Evolutionary conservation across 2,113 vertebrate genomes (phyloP), one percentile per base, ranked within the genome.

Genomic region (Pituophis catenifer): DNA sequence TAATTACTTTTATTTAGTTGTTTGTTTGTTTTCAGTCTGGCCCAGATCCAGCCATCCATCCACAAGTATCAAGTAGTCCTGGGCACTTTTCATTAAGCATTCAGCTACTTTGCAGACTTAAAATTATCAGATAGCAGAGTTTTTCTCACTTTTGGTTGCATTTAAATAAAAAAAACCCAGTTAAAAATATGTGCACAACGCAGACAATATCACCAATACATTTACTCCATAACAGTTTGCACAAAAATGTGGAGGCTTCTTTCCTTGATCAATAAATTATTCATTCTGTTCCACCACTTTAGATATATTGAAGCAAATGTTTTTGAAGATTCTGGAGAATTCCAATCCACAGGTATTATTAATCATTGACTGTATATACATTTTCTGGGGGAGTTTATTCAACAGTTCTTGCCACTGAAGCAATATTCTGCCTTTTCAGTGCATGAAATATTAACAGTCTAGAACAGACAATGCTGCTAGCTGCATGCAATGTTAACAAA

Each of bases 151-250:
- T 81, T 81, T 21, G 17, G 33, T 44, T 81, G 7, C 19, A 44
- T 44, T 81, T 81, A 81, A 81, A 81, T 94, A 50, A 21, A 94
- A 93, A 89, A 44, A 81, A 81, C 58, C 6, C 0, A 95, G 87
- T 90, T 94, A 93, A 89, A 96, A 95, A 95, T 58, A 92, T 93
- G 93, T 12, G 89, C 4, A 95, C 90, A 94, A 57, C 17, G 23
- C 52, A 93, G 11, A 96, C 23, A 59, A 62, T 8, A 38, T 29
- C 81, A 59, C 57, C 57, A 94, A 92, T 93, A 96, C 97, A 96
- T 90, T 5, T 94, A 87, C 21, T 38, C 94, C 86, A 90, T 50
- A 58, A 93, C 58, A 94, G 24, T 52, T 75, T 93, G n/a, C 48
- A 70, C 75, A 89, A 59, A 94, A 91, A 50, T n/a, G 91, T 58